A percentile compares a stretch with the other conserved stretches of the same genome.
Conservation (phyloP, 1,140 invertebrate genomes). For the Platorchestia sp. region DNA sequence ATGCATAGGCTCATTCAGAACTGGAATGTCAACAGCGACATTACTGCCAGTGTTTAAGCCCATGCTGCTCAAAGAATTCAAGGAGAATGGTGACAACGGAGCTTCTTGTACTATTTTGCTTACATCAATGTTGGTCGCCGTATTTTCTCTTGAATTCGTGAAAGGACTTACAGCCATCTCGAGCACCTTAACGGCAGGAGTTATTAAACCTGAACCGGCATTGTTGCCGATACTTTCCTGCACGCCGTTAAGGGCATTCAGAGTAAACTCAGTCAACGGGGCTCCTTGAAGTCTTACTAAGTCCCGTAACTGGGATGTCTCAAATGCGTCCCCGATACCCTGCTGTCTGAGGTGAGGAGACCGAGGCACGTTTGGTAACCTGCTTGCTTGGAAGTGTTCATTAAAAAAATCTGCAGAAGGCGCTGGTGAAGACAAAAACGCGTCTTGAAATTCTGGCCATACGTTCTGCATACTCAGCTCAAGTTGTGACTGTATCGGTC, state of each 20-base stretch:
- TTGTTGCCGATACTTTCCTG: background rate
- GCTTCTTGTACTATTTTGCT: background rate
- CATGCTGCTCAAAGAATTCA: background rate
- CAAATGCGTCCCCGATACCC: background rate
- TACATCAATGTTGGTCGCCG: background rate
- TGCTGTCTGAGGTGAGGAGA: background rate
- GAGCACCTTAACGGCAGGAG: background rate
- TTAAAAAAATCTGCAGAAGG: background rate
- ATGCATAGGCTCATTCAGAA: background rate
- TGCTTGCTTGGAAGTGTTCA: background rate
- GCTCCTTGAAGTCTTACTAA: background rate
- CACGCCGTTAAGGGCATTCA: background rate
- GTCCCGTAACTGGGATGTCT: background rate
- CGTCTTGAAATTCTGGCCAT: background rate
- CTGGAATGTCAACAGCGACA: background rate
- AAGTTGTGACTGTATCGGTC: background rate
- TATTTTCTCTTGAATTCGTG: background rate
- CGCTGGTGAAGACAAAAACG: conserved; percentile 9
- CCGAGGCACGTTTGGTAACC: background rate
- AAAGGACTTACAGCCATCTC: background rate
- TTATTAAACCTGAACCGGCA: background rate
- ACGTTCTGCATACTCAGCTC: background rate
- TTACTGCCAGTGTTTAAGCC: background rate
- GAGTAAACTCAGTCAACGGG: background rate
- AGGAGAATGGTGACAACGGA: background rate